phyloP scores from a whole-genome alignment of 2,113 vertebrate species.

The Manacus vitellinus region DNA sequence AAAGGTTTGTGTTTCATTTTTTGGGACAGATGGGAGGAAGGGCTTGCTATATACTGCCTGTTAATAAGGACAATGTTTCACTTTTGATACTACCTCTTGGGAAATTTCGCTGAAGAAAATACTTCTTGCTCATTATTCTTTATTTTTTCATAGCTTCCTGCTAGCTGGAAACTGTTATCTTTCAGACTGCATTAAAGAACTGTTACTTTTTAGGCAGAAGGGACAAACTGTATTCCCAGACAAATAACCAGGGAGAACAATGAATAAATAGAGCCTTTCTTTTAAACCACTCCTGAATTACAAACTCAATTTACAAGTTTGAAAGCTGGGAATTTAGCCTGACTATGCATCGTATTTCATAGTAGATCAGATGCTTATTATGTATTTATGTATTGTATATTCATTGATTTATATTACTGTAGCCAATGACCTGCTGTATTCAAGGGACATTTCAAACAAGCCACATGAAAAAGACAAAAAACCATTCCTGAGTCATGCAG shows the following conservation, averaged over 20 bases:
- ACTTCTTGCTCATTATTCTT: constrained; percentile 35
- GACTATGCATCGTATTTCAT: neutral
- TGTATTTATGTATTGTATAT: neutral
- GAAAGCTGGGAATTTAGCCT: constrained; percentile 19
- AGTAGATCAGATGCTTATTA: constrained; percentile 10
- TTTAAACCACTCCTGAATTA: constrained; percentile 5
- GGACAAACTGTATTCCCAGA: constrained; percentile 32
- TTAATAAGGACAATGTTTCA: constrained; percentile 41
- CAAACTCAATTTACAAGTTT: constrained; percentile 18
- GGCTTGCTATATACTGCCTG: neutral
- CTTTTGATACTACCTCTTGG: constrained; percentile 15
- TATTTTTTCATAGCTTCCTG: constrained; percentile 2
- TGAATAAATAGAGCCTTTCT: constrained; percentile 17
- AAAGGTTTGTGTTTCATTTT: neutral
- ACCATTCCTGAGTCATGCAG: neutral
- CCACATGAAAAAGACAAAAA: neutral
- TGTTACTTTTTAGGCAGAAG: constrained; percentile 25
- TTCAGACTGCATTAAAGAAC: constrained; percentile 35
- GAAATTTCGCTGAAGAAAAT: neutral
- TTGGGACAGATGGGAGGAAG: neutral
- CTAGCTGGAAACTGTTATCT: constrained; percentile 2
- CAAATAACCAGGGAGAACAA: constrained; percentile 36
- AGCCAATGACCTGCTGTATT: neutral
- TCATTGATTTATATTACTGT: neutral
- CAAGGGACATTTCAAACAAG: neutral